Conservation (phyloP, 2,888 invertebrate species). For the Phengaris arion region DNA sequence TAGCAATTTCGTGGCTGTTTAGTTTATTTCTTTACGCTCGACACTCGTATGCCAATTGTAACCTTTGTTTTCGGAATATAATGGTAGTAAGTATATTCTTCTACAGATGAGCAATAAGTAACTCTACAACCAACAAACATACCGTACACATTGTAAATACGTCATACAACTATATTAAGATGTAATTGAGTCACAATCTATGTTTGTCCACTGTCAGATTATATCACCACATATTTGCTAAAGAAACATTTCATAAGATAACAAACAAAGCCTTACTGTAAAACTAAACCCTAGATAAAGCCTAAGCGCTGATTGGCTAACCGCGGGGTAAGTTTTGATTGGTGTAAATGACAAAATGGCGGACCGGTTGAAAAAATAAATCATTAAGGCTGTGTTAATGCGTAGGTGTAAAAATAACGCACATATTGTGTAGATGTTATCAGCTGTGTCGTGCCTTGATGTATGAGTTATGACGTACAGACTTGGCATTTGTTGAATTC, state of each 20-base stretch:
- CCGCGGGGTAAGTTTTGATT: constrained; percentile 45
- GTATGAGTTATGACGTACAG: not conserved
- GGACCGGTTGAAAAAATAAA: constrained; percentile 19
- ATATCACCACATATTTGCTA: constrained; percentile 7
- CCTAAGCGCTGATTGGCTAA: constrained; percentile 40
- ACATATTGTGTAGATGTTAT: not conserved
- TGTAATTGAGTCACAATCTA: constrained; percentile 12
- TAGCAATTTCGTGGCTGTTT: not conserved
- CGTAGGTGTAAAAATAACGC: not conserved
- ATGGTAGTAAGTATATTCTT: no score
- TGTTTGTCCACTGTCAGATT: constrained; percentile 14
- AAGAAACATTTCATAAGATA: constrained; percentile 17
- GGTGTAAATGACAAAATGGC: constrained; percentile 38
- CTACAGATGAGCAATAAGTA: not conserved
- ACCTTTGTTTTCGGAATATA: no score
- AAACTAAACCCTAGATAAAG: constrained; percentile 17
- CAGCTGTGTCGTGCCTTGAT: not conserved
- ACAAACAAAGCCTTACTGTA: constrained; percentile 1
- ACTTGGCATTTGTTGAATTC: not conserved
- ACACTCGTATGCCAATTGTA: no score
- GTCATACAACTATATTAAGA: constrained; percentile 3
- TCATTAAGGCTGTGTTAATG: constrained; percentile 23
- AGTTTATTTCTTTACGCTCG: not conserved
- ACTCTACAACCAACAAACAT: not conserved
- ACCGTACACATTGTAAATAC: not conserved